Base-by-base conservation (phyloP, 2,888 invertebrate genomes). In the Neria commutata region DNA sequence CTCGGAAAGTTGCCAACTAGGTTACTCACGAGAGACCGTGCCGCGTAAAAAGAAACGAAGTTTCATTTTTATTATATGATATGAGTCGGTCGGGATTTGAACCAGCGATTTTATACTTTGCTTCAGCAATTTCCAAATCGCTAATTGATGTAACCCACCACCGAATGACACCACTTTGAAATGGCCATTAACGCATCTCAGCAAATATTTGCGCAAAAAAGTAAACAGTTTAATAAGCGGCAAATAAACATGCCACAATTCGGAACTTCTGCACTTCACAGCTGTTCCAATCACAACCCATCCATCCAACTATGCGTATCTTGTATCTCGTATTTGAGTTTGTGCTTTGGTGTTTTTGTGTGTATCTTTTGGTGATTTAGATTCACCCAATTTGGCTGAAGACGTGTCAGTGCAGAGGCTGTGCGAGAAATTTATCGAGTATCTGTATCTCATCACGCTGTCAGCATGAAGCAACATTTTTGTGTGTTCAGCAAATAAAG, bases 181-280 rank as follows among this genome's bases (percentile, higher is more conserved):
- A 54, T n/a, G n/a, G n/a, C 52, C 51, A 63, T 64, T 64, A 62
- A 62, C 64, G 64, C 73, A 75, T 69, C 73, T 68, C 64, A 62
- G 74, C 71, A 66, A 73, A 73, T 73, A 75, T 75, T 73, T 73
- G 68, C 50, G 14, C 19, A 42, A 66, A 62, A 73, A 68, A 71
- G 76, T 67, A 75, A 74, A 75, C 75, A 74, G 54, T 74, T 76
- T 74, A 74, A 74, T 75, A 74, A 75, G 63, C 69, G 66, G 70
- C 67, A 34, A 42, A 16, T 34, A 23, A 17, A 42, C 16, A 21
- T 33, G 34, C 47, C 46, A 54, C 37, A 47, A 24, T 47, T 37
- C 25, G 21, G 16, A 52, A 62, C 66, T 62, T 58, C 68, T 65
- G 63, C 67, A 73, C 74, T 72, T 70, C 67, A 74, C 72, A 72